These are phyloP conservation scores for Manis crassicaudata DNA, from an alignment of 2,797 vertebrate species.

Conservation along the genomic window DNA sequence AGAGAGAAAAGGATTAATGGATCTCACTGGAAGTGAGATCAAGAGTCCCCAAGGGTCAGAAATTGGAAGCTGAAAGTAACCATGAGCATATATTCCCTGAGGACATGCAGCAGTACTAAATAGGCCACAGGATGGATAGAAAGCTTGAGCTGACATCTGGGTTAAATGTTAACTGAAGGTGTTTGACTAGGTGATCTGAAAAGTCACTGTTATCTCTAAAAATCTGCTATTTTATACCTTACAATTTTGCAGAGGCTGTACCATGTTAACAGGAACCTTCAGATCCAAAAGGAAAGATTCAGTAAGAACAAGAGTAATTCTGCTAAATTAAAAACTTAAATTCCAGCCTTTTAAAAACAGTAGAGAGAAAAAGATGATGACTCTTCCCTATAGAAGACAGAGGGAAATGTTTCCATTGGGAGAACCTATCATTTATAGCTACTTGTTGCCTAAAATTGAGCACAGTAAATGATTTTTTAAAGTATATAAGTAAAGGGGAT, in stretches of 20 bases:
- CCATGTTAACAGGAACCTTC: background rate
- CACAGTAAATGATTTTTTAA: background rate
- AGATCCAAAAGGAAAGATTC: background rate
- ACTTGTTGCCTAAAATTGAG: slow-evolving; percentile 33
- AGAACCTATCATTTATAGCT: background rate
- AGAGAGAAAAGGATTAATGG: background rate
- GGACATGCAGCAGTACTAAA: background rate
- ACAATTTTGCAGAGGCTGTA: background rate
- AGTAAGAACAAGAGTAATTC: background rate
- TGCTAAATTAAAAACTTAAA: slow-evolving; percentile 36
- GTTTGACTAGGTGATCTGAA: background rate
- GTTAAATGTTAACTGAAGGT: slow-evolving; percentile 15
- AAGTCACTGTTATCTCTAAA: slow-evolving; percentile 13
- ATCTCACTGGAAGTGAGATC: background rate
- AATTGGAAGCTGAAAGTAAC: background rate
- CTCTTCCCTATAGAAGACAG: background rate
- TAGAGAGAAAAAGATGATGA: slow-evolving; percentile 17
- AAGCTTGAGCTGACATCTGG: background rate
- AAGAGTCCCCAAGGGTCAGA: background rate
- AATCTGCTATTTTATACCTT: background rate
- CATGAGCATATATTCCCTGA: background rate
- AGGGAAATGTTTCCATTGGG: slow-evolving; percentile 13
- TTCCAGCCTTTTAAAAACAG: slow-evolving; percentile 51
- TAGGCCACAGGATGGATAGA: background rate
- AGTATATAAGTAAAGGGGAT: background rate